Base-by-base conservation (phyloP, 2,113 vertebrate genomes). In the Clupea harengus region DNA sequence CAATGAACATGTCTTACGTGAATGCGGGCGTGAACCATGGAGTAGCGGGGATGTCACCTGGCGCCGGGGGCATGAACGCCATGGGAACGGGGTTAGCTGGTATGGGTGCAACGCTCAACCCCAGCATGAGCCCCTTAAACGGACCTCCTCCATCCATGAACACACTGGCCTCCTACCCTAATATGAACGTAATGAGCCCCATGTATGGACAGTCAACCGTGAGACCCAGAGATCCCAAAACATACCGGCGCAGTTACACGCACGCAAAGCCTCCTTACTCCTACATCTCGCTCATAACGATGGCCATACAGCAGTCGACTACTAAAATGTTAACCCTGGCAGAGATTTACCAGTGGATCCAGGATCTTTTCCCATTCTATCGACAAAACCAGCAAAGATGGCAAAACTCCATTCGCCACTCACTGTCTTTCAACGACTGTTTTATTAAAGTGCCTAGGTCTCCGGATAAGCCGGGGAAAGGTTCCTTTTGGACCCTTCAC, bases 271-370 rank as follows among this genome's bases (percentile, higher is more conserved):
- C 96, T 0, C 96, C 96, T 67, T 97, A 97, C 85, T 97, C 96
- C 0, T 97, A 97, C 89, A 97, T 97, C 91, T 97, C 96, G 0
- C 95, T 97, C 85, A 97, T 97, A 88, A 97, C 96, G 45, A 97
- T 97, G 96, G 96, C 96, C 91, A 97, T 97, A 87, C 96, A 97
- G 91, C 96, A 97, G 91, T 90, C 96, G 0, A 95, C 96, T 84
- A 95, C 87, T 91, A 97, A 97, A 93, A 97, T 97, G 96, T 94
- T 97, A 84, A 97, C 96, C 0, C 92, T 97, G 72, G 97, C 94
- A 11, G 96, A 97, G 91, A 97, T 97, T 92, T 97, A 97, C 92
- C 96, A 97, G 93, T 97, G 96, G 96, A 97, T 97, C 95, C 96
- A 96, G 96, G 96, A 96, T 93, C 95, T 97, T 0, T 97, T 97